phyloP scores from a whole-genome alignment of 2,888 invertebrate species.

The Dryobota labecula region DNA sequence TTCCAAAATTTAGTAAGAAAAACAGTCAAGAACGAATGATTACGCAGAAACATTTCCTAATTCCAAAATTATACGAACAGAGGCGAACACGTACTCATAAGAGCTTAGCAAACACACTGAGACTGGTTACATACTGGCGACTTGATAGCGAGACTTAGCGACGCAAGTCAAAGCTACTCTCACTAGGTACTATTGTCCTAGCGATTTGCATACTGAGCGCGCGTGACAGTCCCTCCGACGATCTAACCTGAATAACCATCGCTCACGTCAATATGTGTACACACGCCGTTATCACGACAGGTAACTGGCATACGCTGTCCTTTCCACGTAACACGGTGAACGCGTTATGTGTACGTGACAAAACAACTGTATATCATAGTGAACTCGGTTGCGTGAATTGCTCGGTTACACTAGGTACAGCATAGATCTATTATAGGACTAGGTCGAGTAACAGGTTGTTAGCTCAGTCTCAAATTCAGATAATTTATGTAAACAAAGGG shows the following conservation, averaged over 20 bases:
- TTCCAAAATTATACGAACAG: not conserved
- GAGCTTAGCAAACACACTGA: slow-evolving; percentile 10
- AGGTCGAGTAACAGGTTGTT: slow-evolving; percentile 9
- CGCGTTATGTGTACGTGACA: too few relatives aligned
- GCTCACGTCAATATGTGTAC: not conserved
- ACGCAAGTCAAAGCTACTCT: not conserved
- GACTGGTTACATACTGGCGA: slow-evolving; percentile 6
- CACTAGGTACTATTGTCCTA: slow-evolving; percentile 11
- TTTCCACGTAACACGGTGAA: not conserved
- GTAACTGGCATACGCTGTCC: not conserved
- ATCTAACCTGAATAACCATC: not conserved
- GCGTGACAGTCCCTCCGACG: not conserved
- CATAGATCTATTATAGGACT: not conserved
- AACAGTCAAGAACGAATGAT: not conserved
- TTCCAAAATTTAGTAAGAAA: not conserved
- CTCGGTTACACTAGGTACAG: not conserved
- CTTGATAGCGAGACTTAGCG: slow-evolving; percentile 16
- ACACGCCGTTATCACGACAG: not conserved
- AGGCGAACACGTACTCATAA: not conserved
- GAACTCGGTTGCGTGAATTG: not conserved
- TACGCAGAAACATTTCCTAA: too few relatives aligned
- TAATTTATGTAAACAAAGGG: too few relatives aligned
- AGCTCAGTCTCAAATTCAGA: too few relatives aligned
- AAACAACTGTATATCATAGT: not conserved
- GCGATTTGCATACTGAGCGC: slow-evolving; percentile 30